These are phyloP conservation scores for Conistra vaccinii DNA, from an alignment of 2,888 invertebrate genomes.

Conservation along the genomic window DNA sequence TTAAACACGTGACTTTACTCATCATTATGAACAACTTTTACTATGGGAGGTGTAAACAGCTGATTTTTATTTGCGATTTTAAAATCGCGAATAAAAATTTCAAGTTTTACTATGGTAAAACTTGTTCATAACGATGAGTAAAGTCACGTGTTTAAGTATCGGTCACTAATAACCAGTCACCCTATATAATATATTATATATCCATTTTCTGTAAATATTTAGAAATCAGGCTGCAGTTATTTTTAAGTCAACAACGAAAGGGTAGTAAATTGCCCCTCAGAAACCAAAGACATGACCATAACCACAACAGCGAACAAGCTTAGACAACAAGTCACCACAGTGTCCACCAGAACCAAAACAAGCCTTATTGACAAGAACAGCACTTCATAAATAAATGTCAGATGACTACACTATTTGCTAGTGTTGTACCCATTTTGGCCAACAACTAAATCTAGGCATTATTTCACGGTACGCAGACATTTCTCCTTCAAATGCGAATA, in stretches of 20 bases:
- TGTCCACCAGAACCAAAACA: constrained; percentile 46
- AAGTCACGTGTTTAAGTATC: no score
- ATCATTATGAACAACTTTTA: no score
- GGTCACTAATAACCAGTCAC: no score
- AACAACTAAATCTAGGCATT: constrained; percentile 68
- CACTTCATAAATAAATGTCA: constrained; percentile 60
- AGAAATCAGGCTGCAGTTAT: background rate
- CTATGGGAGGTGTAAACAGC: no score
- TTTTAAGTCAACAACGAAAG: background rate
- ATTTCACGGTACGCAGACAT: constrained; percentile 59
- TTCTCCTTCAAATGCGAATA: constrained; percentile 59
- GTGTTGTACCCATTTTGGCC: constrained; percentile 60
- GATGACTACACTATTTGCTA: constrained; percentile 49
- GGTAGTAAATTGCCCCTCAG: background rate
- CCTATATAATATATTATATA: no score
- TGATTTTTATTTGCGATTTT: no score
- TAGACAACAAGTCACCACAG: constrained; percentile 12
- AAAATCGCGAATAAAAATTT: no score
- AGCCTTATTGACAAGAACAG: constrained; percentile 35
- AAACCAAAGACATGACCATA: constrained; percentile 1
- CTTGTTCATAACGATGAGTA: no score
- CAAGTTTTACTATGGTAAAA: no score
- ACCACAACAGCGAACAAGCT: constrained; percentile 3
- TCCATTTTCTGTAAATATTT: background rate
- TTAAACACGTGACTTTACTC: no score